phyloP scores from a whole-genome alignment of 2,113 vertebrate genomes.

The Sminthopsis crassicaudata region DNA sequence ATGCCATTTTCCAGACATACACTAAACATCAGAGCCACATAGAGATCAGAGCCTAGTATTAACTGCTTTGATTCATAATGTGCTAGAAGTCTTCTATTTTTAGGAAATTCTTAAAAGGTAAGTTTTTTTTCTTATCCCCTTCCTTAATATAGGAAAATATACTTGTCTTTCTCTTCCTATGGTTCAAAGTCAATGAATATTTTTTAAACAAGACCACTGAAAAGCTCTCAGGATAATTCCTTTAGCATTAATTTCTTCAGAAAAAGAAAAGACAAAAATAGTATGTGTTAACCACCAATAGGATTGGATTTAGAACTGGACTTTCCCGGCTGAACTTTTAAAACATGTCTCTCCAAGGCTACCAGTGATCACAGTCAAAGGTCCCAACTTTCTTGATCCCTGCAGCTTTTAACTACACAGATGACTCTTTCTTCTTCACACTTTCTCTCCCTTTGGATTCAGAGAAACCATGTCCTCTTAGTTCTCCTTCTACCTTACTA shows the following conservation, averaged over 20 bases:
- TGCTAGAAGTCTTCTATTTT: not conserved
- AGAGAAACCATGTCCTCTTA: not conserved
- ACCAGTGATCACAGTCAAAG: not conserved
- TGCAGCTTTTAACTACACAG: not conserved
- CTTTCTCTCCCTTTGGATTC: not conserved
- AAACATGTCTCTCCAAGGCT: not conserved
- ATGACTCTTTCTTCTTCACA: not conserved
- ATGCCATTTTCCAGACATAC: not conserved
- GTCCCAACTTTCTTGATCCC: not conserved
- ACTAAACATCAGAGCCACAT: not conserved
- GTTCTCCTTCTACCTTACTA: not conserved
- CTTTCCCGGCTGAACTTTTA: not conserved
- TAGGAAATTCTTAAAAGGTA: not conserved
- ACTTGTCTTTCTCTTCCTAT: conserved; percentile 92
- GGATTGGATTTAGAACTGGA: not conserved
- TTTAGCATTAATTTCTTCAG: conserved; percentile 94
- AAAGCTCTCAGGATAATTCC: conserved; percentile 94
- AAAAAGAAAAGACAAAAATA: conserved; percentile 54
- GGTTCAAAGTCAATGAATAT: conserved; percentile 95
- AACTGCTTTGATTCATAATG: not conserved
- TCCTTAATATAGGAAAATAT: conserved; percentile 93
- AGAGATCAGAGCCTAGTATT: not conserved
- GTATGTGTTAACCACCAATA: conserved; percentile 6
- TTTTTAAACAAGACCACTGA: conserved; percentile 94
- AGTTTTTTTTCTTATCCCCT: conserved; percentile 86